Evolutionary conservation across 1,140 invertebrate species (phyloP), one percentile per base, ranked within the genome.

Genomic region (Anagrus nilaparvatae): DNA sequence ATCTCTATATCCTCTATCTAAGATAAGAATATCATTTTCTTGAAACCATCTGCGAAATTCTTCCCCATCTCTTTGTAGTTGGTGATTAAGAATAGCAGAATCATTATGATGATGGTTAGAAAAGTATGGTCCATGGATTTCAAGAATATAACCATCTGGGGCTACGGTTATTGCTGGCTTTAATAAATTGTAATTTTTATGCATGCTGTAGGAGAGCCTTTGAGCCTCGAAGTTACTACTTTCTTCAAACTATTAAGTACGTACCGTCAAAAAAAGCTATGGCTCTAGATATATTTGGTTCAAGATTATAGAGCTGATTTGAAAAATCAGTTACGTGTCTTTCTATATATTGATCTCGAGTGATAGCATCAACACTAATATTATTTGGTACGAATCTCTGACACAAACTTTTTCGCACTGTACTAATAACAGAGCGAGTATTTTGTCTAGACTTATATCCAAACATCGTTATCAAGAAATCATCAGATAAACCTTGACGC

Each of bases 71-170:
- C 24, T 10, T 44, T 42, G 1, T 10, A 44, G 24, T 40, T 42
- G 24, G 41, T 43, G 27, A 7, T 21, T 23, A 8, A 48, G 34
- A n/a, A 48, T 43, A 12, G 17, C 14, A n/a, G 41, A 31, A 41
- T 48, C 46, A 32, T 48, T 48, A 20, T 48, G 43, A 12, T 32
- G 35, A 21, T 12, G 21, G 40, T 33, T 35, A 16, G 33, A 29
- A 37, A 44, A 48, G 21, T 44, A 48, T 17, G 46, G 46, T 19
- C 46, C 41, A 10, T 38, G 32, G 21, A 48, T 44, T 27, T 44
- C 41, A 17, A 48, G 39, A 36, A 44, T 48, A 12, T 40, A 44
- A 13, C 41, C 38, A 34, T 48, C 32, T 24, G 37, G 27, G 4
- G 31, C 41, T 18, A 29, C 23, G 9, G 44, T 25, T 14, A 44